Conservation (phyloP, 2,113 vertebrate genomes). For the Daubentonia madagascariensis region DNA sequence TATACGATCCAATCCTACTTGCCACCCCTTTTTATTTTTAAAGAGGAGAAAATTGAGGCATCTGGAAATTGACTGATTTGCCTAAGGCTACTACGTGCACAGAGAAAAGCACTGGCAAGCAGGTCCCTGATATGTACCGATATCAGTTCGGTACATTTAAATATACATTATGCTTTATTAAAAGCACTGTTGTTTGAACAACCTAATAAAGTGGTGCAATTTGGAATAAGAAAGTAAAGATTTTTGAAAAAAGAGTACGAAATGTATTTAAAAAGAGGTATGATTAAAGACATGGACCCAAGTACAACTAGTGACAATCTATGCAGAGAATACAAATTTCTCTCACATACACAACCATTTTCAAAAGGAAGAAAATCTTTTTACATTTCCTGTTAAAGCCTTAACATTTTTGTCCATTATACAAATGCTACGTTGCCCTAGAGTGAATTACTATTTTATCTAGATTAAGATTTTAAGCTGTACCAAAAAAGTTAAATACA, state of each 20-base stretch:
- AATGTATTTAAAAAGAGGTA: not conserved
- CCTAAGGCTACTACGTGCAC: not conserved
- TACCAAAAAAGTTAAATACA: constrained; percentile 53
- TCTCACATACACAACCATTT: not conserved
- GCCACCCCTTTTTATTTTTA: not conserved
- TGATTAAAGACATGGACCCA: not conserved
- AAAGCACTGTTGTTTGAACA: not conserved
- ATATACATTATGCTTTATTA: not conserved
- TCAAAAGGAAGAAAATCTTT: not conserved
- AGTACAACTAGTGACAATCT: not conserved
- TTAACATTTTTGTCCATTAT: constrained; percentile 36
- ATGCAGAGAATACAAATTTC: not conserved
- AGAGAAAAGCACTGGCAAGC: not conserved
- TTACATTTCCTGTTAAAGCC: constrained; percentile 18
- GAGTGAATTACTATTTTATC: constrained; percentile 59
- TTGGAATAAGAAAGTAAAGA: not conserved
- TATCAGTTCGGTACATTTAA: not conserved
- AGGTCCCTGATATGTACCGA: too few species aligned
- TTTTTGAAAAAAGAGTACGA: not conserved
- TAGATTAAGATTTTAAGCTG: constrained; percentile 59
- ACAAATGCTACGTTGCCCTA: constrained; percentile 61
- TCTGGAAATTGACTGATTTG: not conserved
- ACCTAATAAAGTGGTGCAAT: not conserved
- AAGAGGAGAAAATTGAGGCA: not conserved
- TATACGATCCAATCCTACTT: not conserved